phyloP scores from a whole-genome alignment of 2,888 invertebrate species.

The Lycophotia porphyrea region DNA sequence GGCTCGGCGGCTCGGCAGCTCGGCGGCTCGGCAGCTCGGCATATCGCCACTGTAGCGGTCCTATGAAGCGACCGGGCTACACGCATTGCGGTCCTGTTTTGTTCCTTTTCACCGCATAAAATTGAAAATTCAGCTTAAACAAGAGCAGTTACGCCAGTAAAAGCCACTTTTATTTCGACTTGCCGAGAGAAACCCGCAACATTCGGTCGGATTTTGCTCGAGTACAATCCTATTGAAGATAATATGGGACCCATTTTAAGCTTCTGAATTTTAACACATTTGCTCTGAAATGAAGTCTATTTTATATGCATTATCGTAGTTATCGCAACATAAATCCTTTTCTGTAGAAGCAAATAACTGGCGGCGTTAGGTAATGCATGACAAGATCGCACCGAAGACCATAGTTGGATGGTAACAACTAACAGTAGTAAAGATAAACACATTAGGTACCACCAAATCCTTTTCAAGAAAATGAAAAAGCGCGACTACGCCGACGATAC shows the following conservation, averaged over 20 bases:
- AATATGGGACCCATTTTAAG: constrained; percentile 32
- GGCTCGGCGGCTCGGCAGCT: too few relatives aligned
- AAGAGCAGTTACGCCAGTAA: constrained; percentile 55
- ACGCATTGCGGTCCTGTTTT: constrained; percentile 68
- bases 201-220: constrained; percentile 38
- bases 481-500: background rate
- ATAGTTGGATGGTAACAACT: background rate
- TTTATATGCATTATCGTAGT: constrained; percentile 2
- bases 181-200: constrained; percentile 34
- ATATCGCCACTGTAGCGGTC: constrained; percentile 57
- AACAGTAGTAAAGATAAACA: background rate
- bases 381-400: background rate
- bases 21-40: too few relatives aligned
- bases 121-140: constrained; percentile 67
- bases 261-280: constrained; percentile 28
- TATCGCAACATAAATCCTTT: constrained; percentile 12
- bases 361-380: background rate
- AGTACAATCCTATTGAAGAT: constrained; percentile 46
- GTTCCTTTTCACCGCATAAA: constrained; percentile 67
- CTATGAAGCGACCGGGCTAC: constrained; percentile 53
- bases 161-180: constrained; percentile 62
- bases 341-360: background rate
- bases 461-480: background rate
- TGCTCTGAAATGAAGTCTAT: background rate
- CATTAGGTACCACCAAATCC: background rate